Evolutionary conservation across 2,888 invertebrate species (phyloP), one percentile per base, ranked within the genome.

Genomic region (Glaucopsyche alexis): DNA sequence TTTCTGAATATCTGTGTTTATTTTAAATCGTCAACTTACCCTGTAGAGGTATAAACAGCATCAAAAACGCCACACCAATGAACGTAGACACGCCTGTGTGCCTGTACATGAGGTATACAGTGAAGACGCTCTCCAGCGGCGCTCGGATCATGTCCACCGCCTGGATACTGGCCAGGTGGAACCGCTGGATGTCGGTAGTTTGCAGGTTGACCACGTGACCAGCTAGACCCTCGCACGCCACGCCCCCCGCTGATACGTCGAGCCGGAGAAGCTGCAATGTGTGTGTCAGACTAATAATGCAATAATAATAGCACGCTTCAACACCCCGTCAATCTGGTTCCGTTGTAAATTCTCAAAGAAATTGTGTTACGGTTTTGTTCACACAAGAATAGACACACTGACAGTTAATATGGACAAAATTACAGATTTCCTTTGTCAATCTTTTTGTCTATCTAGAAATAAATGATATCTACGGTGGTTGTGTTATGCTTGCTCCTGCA

Each of bases 101-200:
- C 1, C 87, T 78, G 79, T 95, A 96, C 94, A 97, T 95, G 11
- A 98, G 94, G 81, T 94, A 95, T 5, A 96, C 94, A n/a, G 97
- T 95, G 60, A 96, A 94, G 0, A 95, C 82, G 19, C 96, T 96
- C 86, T 98, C 96, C 0, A 97, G 83, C 0, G 98, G 98, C 0
- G 96, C 97, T 38, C 97, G 92, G 94, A 97, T 96, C 7, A 98
- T 87, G 82, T 97, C 97, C 85, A 97, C 96, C 38, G 97, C 88
- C 84, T 97, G 97, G 71, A 97, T 90, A 29, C 96, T 94, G 11
- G 96, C 96, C 87, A 96, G 94, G 86, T 98, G 98, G 86, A 98
- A 97, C 75, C 98, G 90, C 77, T 95, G 96, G 0, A 98, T 97
- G 86, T 98, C 98, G 74, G 98, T 98, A 0, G 98, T 97, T 75